Evolutionary conservation across 2,888 invertebrate genomes (phyloP), one percentile per base, ranked within the genome.

Genomic region (Lottia scabra): DNA sequence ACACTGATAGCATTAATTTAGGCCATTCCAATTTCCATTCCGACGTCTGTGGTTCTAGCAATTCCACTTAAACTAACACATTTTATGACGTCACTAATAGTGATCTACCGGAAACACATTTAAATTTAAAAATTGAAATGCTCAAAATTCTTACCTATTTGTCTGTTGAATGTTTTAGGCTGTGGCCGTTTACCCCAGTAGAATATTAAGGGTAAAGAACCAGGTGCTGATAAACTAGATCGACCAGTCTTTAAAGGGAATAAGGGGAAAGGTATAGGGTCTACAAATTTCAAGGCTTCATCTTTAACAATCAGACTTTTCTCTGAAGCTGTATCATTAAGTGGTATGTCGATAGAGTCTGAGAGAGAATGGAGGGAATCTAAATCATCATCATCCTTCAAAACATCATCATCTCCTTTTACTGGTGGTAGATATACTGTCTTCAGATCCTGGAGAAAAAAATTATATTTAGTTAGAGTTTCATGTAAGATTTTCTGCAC

Each of bases 251-350:
- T 81, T 63, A 87, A 76, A 8, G 86, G 82, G 72, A 83, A 87
- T n/a, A 87, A 78, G 0, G 87, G 86, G 65, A 86, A 87, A 26
- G 80, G 81, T 69, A 84, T 73, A 2, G 86, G 83, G 30, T 83
- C 80, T 23, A 81, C 79, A 63, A 78, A 81, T 71, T 79, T 79
- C 23, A 80, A 71, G 10, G 72, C 73, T 68, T 78, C 76, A 19
- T 80, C 79, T 19, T 74, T 75, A 12, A 75, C 44, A 0, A 44
- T 30, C 2, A 56, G 62, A 23, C 64, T 68, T 16, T 75, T 65
- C 62, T 46, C 64, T 30, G 64, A 62, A 19, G 62, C 71, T 16
- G 76, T 78, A 48, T 77, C 76, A 6, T 48, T 66, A 63, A 82
- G 70, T 27, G 72, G 77, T 15, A 85, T 78, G 63, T 84, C 84